Conservation (phyloP, 92 coral and sea anemone species). For the Umimayanthus chanpuru region DNA sequence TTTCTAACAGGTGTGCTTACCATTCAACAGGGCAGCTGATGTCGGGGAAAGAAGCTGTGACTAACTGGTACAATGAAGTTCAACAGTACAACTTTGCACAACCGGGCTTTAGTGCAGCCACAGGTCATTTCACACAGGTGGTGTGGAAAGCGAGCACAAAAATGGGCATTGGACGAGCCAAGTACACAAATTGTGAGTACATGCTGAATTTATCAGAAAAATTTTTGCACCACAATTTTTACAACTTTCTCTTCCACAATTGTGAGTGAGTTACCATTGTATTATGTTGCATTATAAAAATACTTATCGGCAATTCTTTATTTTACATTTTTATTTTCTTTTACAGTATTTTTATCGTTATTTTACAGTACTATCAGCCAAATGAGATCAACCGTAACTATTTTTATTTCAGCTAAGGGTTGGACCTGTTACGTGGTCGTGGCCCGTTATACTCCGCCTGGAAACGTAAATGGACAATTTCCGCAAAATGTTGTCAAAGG, state of each 20-base stretch:
- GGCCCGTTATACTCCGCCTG: constrained; percentile 21
- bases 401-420: not conserved
- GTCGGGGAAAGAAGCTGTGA: constrained; percentile 15
- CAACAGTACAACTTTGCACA: constrained; percentile 31
- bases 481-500: not conserved
- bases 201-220: not conserved
- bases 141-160: constrained; percentile 57
- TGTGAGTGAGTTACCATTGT: not conserved
- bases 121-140: constrained; percentile 61
- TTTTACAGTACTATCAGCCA: too few species aligned
- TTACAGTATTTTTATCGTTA: too few species aligned
- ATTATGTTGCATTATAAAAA: too few species aligned
- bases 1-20: not conserved
- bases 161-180: constrained; percentile 52
- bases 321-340: too few species aligned
- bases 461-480: not conserved
- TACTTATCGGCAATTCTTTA: not conserved
- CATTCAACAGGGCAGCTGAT: not conserved
- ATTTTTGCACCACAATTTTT: not conserved
- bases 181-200: constrained; percentile 18
- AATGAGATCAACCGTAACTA: too few species aligned
- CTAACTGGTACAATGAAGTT: constrained; percentile 55
- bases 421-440: not conserved
- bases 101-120: constrained; percentile 36
- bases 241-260: not conserved